These are phyloP conservation scores for Rhodophaea formosa DNA, from an alignment of 2,888 invertebrate genomes.

Conservation along the genomic window DNA sequence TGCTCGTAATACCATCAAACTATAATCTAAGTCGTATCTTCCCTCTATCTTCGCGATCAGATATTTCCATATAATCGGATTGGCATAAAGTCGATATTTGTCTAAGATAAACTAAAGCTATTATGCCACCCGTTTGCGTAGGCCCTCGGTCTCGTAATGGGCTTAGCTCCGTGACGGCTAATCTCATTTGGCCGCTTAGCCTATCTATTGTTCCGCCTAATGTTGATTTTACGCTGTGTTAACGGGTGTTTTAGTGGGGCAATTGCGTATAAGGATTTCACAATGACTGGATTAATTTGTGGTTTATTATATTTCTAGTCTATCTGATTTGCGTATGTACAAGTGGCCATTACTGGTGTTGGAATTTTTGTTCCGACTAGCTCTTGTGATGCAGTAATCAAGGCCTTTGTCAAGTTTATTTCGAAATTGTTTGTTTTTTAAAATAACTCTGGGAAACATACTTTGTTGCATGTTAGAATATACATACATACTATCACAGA, in stretches of 20 bases:
- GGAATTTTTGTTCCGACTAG: no score
- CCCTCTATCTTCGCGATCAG: neutral
- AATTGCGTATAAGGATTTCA: neutral
- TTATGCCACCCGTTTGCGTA: conserved; percentile 7
- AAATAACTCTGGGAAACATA: no score
- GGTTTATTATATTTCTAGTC: no score
- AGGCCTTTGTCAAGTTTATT: no score
- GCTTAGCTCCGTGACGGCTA: conserved; percentile 24
- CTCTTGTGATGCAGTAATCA: no score
- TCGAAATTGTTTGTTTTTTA: no score
- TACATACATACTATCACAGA: no score
- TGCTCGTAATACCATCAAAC: neutral
- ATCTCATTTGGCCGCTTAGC: conserved; percentile 23
- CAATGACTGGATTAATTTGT: neutral
- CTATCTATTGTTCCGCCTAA: conserved; percentile 13
- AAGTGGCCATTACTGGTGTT: no score
- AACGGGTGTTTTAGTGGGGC: neutral
- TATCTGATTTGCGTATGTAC: no score
- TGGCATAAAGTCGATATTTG: conserved; percentile 26
- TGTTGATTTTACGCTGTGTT: conserved; percentile 14
- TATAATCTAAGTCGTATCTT: neutral
- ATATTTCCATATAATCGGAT: conserved; percentile 26
- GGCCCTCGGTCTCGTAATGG: conserved; percentile 25
- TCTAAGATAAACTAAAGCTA: conserved; percentile 26
- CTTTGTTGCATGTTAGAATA: no score